Base-by-base conservation (phyloP, 2,888 invertebrate genomes). In the Latrodectus elegans region DNA sequence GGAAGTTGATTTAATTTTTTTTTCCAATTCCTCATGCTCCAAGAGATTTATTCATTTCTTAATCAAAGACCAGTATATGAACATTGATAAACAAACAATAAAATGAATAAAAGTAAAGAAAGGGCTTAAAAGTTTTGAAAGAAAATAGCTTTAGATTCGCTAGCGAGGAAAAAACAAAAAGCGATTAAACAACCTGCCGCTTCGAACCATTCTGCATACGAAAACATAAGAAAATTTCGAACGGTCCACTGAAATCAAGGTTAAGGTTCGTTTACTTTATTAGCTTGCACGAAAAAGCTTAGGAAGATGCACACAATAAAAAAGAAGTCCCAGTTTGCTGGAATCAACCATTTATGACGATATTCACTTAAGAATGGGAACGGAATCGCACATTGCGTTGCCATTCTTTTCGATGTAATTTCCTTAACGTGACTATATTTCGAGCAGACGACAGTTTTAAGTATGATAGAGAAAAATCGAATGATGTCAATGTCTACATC, bases 181-280 rank as follows among this genome's bases (percentile, higher is more conserved):
- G 17, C 75, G 70, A 84, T 79, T 74, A 81, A 73, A 72, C 52
- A 78, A 60, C 52, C 53, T 53, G 38, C 17, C 51, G 64, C 49
- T 38, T 49, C 8, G 9, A 38, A 67, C n/a, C 74, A n/a, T 68
- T 70, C 55, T 60, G 38, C 75, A 68, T 67, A n/a, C 65, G 38
- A 60, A 75, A 38, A 38, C 75, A 81, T 76, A 86, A 71, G 80
- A 71, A 80, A 70, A 55, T 64, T 86, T 70, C 60, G 67, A 26
- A 86, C 86, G 86, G 80, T 86, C 81, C 71, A 68, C 26, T 86
- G 86, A 75, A 75, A 81, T 86, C 81, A 86, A 81, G 86, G 86
- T 86, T 81, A 86, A 86, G 72, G 86, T 60, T 75, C 71, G 67
- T 72, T 75, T 81, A 76, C 70, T 74, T 78, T 79, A 79, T 75